Evolutionary conservation across 1,140 invertebrate species (phyloP), one percentile per base, ranked within the genome.

Genomic region (Diachasma alloeum): DNA sequence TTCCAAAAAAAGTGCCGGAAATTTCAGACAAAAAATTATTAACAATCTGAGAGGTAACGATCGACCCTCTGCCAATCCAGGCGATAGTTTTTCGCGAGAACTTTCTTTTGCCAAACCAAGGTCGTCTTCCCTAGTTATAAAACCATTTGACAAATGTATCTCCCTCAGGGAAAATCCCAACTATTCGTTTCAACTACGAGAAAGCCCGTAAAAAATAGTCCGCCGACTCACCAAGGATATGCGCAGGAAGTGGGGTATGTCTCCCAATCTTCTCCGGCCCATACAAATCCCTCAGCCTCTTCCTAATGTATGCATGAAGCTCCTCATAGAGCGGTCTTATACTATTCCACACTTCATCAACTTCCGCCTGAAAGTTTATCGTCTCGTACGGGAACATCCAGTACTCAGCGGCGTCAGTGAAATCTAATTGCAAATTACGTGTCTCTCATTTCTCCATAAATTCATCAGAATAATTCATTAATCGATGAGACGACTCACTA

Each of bases 251-350:
- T 0, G 96, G 96, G 0, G 96, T 96, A 39, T 95, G 93, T 0
- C 92, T 87, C 74, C 92, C 94, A 24, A 97, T 94, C 80, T 94
- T 92, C 84, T 96, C 95, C 0, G 95, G 94, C 4, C 95, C 95
- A 82, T 96, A 96, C 59, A 93, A 91, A 83, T 96, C 93, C 24
- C 94, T 91, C 17, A 99, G 90, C 84, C 95, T 95, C 75, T 93
- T 92, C 26, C 97, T 91, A 0, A 98, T 94, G 87, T 98, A 99
- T 4, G 96, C 94, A 81, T 98, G 97, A 0, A 99, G 88, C 74
- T 96, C 92, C 77, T 96, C 93, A 84, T 98, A 98, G 0, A 99
- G 87, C 0, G 97, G 97, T 66, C 93, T 92, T 15, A 98, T 92
- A 87, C 94, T 92, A 78, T 95, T 92, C 95, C 96, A 97, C 22